Base-by-base conservation (phyloP, 2,888 invertebrate genomes). In the Anticlea derivata region DNA sequence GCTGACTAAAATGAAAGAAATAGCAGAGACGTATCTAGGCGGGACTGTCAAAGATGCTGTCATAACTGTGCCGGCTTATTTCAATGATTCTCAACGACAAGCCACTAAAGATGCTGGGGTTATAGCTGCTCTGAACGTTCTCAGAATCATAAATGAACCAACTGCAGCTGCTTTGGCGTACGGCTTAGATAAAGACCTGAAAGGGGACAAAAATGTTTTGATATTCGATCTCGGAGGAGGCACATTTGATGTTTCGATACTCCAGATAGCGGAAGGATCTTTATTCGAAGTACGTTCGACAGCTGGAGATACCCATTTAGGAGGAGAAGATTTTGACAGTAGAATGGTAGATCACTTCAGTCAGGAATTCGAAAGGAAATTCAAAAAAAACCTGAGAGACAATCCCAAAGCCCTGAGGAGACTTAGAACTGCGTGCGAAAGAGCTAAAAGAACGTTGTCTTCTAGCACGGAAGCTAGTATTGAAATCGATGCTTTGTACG, bases 171-270 rank as follows among this genome's bases (percentile, higher is more conserved):
- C 96, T 30, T 86, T 97, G 51, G 96, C 97, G 49, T 97, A 97
- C 68, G 97, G 97, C 5, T 83, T 95, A 35, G 95, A 95, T 71
- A 95, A 95, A 79, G 93, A 94, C 66, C 84, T 95, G 7, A 93
- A 92, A 73, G 95, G 95, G 1, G 95, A 95, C 70, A 94, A 94
- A 60, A 95, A 94, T 73, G 94, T 95, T 4, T 81, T 95, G 7
- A 95, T 95, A 65, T 95, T 94, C 66, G 95, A 95, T 78, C 91
- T 96, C 51, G 95, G 95, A 13, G 97, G 97, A 57, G 98, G 97
- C 22, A 97, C 97, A 24, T 98, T 98, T 75, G 98, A 98, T 89
- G 98, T 98, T 5, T 98, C 98, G 20, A 93, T 98, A 60, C 90
- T 98, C 22, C 94, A 96, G 60, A 98, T 98, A 76, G 96, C 96